Evolutionary conservation across 2,888 invertebrate species (phyloP).

Genomic region (Abrostola triplasia): DNA sequence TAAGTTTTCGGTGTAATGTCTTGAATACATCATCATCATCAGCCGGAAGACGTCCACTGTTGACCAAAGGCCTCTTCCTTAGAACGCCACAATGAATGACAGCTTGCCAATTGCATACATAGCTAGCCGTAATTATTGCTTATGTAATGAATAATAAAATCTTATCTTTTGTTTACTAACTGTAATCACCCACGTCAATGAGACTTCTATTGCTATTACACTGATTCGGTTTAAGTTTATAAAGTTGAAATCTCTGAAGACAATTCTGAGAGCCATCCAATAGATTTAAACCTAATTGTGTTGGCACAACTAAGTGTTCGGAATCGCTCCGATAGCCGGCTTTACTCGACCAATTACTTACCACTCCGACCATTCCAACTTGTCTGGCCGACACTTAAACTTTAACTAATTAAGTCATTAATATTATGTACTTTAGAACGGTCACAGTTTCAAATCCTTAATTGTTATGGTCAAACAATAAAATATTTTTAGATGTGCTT

Average conservation of each 20-base stretch:
- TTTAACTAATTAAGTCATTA: conserved; percentile 82
- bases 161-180: background rate
- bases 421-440: conserved; percentile 75
- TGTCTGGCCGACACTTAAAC: conserved; percentile 75
- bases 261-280: conserved; percentile 28
- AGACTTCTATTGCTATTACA: conserved; percentile 16
- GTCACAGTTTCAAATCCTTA: conserved; percentile 36
- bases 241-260: conserved; percentile 45
- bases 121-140: background rate
- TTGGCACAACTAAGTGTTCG: conserved; percentile 60
- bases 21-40: no score
- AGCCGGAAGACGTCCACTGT: no score
- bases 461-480: conserved; percentile 44
- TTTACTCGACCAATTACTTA: conserved; percentile 78
- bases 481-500: conserved; percentile 42
- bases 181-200: conserved; percentile 14
- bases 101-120: no score
- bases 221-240: conserved; percentile 32
- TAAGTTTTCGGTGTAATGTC: no score
- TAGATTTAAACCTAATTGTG: conserved; percentile 51
- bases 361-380: conserved; percentile 60
- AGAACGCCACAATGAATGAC: no score
- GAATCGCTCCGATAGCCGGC: conserved; percentile 65
- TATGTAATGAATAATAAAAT: background rate
- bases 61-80: no score